Base-by-base conservation (phyloP, 2,113 vertebrate species). In the Cyanocitta stelleri region DNA sequence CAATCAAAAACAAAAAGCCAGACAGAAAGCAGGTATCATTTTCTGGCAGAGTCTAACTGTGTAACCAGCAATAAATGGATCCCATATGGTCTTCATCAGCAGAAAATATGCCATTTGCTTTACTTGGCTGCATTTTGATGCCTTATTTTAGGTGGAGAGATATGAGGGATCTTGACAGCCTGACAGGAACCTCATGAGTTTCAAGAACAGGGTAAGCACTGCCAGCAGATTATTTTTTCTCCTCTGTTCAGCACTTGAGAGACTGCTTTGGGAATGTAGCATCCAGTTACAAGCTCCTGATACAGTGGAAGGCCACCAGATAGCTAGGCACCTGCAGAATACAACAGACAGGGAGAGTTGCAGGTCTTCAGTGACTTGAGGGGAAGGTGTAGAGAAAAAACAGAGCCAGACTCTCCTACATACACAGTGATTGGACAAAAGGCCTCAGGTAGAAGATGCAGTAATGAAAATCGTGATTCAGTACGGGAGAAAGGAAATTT, bases 101-200 rank as follows among this genome's bases (percentile, higher is more conserved):
- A 94, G 69, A 90, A 96, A 95, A 87, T 63, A 89, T 49, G 43
- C 63, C 84, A 89, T 89, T 95, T 96, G 64, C 89, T 95, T 95
- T 95, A 73, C 68, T 96, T 95, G 89, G 89, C 80, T 81, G 59
- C 43, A 81, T 91, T 94, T 43, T 49, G 54, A 62, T 80, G 35
- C 49, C 62, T 89, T 87, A 39, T 79, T 95, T 92, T 87, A 92
- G 35, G 85, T 87, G 49, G 55, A 80, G 64, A 96, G 90, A 90
- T 95, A 82, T 75, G 78, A 95, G 20, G 76, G 59, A 77, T 48
- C 80, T 80, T 84, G 86, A 96, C 83, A 96, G 72, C 20, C 64
- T 92, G 83, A 86, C 72, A 86, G 59, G 59, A 94, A 86, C n/a
- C 20, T 89, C 72, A 20, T 86, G 76, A 84, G 30, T 51, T 81